Base-by-base conservation (phyloP, 1,140 invertebrate genomes). In the Ephestia elutella region DNA sequence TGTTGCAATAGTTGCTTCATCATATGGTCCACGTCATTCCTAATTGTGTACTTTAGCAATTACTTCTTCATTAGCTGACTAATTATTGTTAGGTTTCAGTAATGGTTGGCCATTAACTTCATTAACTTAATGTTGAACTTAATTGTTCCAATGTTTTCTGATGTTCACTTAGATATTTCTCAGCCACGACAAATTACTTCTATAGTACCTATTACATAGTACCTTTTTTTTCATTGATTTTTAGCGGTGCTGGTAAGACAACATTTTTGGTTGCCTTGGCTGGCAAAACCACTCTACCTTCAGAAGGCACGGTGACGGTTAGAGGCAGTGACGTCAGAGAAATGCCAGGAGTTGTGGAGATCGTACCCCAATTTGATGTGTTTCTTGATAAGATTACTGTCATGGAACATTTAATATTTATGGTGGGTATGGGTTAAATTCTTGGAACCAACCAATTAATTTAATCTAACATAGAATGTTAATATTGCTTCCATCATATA, bases 161-260 rank as follows among this genome's bases (percentile, higher is more conserved):
- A n/a, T n/a, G n/a, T n/a, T n/a, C n/a, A n/a, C n/a, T n/a, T n/a
- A n/a, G n/a, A n/a, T n/a, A n/a, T n/a, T n/a, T n/a, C n/a, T n/a
- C n/a, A n/a, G n/a, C n/a, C n/a, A n/a, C n/a, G n/a, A n/a, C n/a
- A n/a, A n/a, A n/a, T n/a, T n/a, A n/a, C n/a, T n/a, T n/a, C n/a
- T n/a, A n/a, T n/a, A n/a, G n/a, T n/a, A n/a, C n/a, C n/a, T n/a
- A n/a, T n/a, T n/a, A n/a, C n/a, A n/a, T n/a, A 32, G 8, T 32
- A 10, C 30, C 3, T 25, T 4, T 5, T 32, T 32, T 32, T 32
- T 32, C 4, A 32, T 5, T 32, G 3, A 11, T 79, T 59, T n/a
- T 13, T 56, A 88, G 86, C 61, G 86, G 86, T 10, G 82, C 84
- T 5, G 86, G 86, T 1, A 88, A 88, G 60, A 88, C 86, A 0